Percentiles rank a stretch among this genome's conserved stretches.
Evolutionary conservation across 2,888 invertebrate genomes (phyloP).

Genomic region (Drosophila diplacantha): DNA sequence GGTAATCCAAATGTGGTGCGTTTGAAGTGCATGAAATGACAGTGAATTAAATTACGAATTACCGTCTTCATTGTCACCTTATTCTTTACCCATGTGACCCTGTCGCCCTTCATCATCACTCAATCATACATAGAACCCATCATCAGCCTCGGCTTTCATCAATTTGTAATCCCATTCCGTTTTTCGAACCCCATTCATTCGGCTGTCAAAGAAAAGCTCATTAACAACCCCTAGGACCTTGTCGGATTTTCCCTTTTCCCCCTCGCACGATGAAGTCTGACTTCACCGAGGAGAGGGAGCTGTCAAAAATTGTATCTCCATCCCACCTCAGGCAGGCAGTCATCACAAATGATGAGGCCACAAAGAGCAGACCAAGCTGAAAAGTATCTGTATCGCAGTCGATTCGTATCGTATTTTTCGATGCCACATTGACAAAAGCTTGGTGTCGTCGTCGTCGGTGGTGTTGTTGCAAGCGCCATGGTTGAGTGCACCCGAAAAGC

Average conservation of each 20-base stretch:
- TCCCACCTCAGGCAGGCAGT: not conserved
- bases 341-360: conserved; percentile 40
- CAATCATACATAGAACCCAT: conserved; percentile 11
- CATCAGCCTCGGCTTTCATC: conserved; percentile 26
- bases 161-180: conserved; percentile 41
- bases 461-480: conserved; percentile 30
- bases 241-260: conserved; percentile 6
- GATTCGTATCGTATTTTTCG: conserved; percentile 22
- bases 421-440: conserved; percentile 42
- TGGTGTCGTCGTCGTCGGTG: conserved; percentile 20
- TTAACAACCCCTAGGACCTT: conserved; percentile 47
- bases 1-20: conserved; percentile 11
- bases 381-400: conserved; percentile 50
- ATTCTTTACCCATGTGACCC: conserved; percentile 8
- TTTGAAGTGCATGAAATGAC: conserved; percentile 1
- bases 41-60: conserved; percentile 7
- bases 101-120: conserved; percentile 9
- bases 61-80: conserved; percentile 10
- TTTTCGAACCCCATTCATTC: conserved; percentile 20
- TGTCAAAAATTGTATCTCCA: conserved; percentile 48
- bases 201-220: conserved; percentile 43
- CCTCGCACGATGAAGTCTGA: conserved; percentile 16
- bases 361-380: conserved; percentile 52
- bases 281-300: conserved; percentile 12
- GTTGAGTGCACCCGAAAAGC: conserved; percentile 46